phyloP scores from a whole-genome alignment of 2,797 vertebrate species.

The Choloepus didactylus region DNA sequence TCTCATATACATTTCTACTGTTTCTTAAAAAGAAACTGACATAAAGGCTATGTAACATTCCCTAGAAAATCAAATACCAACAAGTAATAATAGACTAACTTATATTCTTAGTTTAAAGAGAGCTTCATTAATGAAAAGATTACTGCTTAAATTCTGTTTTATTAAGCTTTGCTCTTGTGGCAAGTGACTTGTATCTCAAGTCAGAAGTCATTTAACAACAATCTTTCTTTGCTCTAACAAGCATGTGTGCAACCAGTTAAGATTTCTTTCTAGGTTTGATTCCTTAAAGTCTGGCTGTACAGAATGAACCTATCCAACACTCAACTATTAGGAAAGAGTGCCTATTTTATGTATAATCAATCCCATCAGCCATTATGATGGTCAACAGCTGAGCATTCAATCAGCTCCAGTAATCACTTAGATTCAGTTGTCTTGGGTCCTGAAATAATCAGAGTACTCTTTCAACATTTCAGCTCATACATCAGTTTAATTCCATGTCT shows the following conservation, averaged over 20 bases:
- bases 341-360: constrained; percentile 70
- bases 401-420: constrained; percentile 44
- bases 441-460: constrained; percentile 58
- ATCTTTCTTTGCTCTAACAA: constrained; percentile 45
- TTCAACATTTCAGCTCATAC: constrained; percentile 28
- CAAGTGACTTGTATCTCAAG: not conserved
- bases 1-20: not conserved
- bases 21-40: constrained; percentile 17
- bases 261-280: constrained; percentile 38
- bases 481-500: constrained; percentile 33
- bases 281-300: constrained; percentile 46
- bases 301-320: constrained; percentile 40
- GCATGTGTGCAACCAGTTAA: not conserved
- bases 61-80: not conserved
- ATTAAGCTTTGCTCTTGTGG: constrained; percentile 34
- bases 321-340: constrained; percentile 60
- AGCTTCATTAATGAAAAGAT: not conserved
- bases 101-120: constrained; percentile 5
- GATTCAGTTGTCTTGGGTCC: constrained; percentile 59
- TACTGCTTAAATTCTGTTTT: constrained; percentile 7
- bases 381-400: constrained; percentile 56
- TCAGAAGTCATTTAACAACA: constrained; percentile 59
- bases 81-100: not conserved
- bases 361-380: constrained; percentile 64
- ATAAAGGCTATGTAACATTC: not conserved